A percentile compares a stretch with the other conserved stretches of the same genome.
Evolutionary conservation across 2,113 vertebrate species (phyloP).

Genomic region (Silurus meridionalis): DNA sequence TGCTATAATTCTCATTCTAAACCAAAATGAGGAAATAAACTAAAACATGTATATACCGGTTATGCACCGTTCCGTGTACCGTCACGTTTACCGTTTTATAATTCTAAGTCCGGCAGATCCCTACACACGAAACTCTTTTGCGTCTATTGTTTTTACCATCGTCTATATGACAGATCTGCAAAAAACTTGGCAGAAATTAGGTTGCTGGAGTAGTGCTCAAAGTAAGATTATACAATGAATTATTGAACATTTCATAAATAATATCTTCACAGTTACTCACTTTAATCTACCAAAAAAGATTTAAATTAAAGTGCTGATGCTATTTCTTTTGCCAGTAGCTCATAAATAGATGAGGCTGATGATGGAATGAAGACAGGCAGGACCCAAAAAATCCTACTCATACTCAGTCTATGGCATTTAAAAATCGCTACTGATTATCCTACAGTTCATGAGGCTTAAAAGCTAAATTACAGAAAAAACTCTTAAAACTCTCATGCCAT

Average conservation of each 20-base stretch:
- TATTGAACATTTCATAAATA: background rate
- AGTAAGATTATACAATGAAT: background rate
- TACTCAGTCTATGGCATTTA: background rate
- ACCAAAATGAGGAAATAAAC: background rate
- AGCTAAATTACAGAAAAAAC: background rate
- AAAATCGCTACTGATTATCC: background rate
- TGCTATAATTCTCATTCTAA: background rate
- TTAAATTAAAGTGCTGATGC: conserved; percentile 1
- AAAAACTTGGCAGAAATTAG: background rate
- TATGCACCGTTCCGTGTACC: background rate
- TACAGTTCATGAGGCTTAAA: background rate
- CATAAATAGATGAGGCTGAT: background rate
- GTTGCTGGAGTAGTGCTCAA: background rate
- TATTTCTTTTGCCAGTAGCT: background rate
- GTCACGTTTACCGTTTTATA: background rate
- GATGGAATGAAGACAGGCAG: background rate
- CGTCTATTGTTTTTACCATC: too few relatives aligned
- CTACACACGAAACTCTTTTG: background rate
- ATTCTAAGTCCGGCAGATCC: background rate
- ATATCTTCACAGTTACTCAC: background rate
- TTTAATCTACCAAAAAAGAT: background rate
- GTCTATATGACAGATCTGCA: background rate
- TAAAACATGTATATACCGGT: background rate
- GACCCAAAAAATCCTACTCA: background rate
- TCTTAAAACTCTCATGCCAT: background rate